Evolutionary conservation across 2,888 invertebrate genomes (phyloP), one percentile per base, ranked within the genome.

Genomic region (Ptychoptera contaminata): DNA sequence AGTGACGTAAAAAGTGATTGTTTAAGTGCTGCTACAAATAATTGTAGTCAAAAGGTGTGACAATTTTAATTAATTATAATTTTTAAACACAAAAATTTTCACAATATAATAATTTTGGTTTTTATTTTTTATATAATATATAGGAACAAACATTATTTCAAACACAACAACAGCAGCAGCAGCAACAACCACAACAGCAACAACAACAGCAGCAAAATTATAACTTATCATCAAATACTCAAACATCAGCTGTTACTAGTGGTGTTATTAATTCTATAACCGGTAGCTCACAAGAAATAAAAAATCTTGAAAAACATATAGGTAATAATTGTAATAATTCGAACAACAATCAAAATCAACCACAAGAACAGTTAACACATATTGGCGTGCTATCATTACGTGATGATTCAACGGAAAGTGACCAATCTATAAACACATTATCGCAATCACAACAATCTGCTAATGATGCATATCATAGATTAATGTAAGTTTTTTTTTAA

Each of bases 331-430:
- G 23, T 23, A 23, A 23, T 23, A 23, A 23, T 23, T 23, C 23
- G 7, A 23, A 23, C 23, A 23, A 23, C 23, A 23, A 23, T 23
- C 23, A 23, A 23, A 23, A 23, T 23, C 23, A 23, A 23, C 23
- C 3, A 23, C 55, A 53, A 62, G 63, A 37, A 31, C 43, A 36
- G 16, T 16, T 37, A 15, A 29, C 43, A 16, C 34, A 34, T 16
- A 16, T 42, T 30, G 30, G 42, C 23, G 65, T 65, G 57, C 63
- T 62, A 51, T 60, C 64, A 52, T 55, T 65, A 51, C 65, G 65
- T 56, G 65, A 65, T 64, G 65, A 65, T 57, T 65, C 65, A 54
- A 65, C 65, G 51, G 65, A 65, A 55, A 64, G 64, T 46, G 65
- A 65, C 53, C 65, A 65, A 55, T 65, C 65, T 54, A 56, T 65